Evolutionary conservation across 2,113 vertebrate genomes (phyloP).

Genomic region (Pedionomus torquatus): DNA sequence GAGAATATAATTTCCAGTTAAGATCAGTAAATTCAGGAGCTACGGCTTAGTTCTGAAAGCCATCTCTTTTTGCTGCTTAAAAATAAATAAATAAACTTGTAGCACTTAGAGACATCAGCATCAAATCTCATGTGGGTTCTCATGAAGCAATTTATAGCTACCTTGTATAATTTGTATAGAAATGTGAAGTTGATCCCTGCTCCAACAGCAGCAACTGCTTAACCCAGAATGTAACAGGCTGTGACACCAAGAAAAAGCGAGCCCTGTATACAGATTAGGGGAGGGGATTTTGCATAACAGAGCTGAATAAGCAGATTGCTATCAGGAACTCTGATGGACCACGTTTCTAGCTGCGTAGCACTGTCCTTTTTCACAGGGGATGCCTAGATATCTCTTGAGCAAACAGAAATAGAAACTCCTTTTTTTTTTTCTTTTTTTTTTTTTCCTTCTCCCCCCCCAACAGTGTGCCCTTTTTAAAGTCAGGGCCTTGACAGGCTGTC

Average conservation of each 20-base stretch:
- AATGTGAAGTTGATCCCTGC: slow-evolving; percentile 8
- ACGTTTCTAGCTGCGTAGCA: slow-evolving; percentile 23
- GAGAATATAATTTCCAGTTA: slow-evolving; percentile 15
- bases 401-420: background rate
- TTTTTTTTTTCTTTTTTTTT: background rate
- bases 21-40: slow-evolving; percentile 15
- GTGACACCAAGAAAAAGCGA: background rate
- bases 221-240: slow-evolving; percentile 35
- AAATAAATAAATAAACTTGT: slow-evolving; percentile 44
- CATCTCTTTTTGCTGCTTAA: background rate
- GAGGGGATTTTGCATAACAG: background rate
- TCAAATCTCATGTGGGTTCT: slow-evolving; percentile 40
- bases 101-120: slow-evolving; percentile 10
- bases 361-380: slow-evolving; percentile 25
- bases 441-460: background rate
- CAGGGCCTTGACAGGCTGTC: background rate
- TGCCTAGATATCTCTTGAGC: slow-evolving; percentile 29
- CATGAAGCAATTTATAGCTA: slow-evolving; percentile 43
- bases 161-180: slow-evolving; percentile 34
- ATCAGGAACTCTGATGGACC: background rate
- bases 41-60: background rate
- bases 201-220: background rate
- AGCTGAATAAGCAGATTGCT: slow-evolving; percentile 51
- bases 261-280: background rate
- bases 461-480: background rate